phyloP scores from a whole-genome alignment of 2,113 vertebrate species.

The Forbesichthys papilliferus region DNA sequence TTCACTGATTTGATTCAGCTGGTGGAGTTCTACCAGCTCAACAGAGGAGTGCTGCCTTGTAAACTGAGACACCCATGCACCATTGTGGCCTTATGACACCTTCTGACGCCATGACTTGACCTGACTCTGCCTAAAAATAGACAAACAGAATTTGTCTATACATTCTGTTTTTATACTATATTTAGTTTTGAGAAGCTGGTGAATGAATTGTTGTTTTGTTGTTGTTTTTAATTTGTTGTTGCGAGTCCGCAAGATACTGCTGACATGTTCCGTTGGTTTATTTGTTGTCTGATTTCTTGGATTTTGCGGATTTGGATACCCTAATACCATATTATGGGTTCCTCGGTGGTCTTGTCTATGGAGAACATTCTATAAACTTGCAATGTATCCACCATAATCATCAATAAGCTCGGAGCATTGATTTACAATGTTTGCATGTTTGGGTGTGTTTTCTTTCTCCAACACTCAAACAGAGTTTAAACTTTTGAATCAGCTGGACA shows the following conservation, averaged over 20 bases:
- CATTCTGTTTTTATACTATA: constrained; percentile 12
- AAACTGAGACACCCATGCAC: constrained; percentile 98
- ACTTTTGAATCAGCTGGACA: constrained; percentile 52
- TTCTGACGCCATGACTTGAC: constrained; percentile 53
- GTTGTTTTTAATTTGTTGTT: constrained; percentile 37
- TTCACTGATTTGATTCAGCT: constrained; percentile 98
- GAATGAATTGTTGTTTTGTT: constrained; percentile 62
- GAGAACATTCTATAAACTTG: constrained; percentile 45
- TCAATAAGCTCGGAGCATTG: constrained; percentile 44
- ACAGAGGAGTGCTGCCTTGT: constrained; percentile 96
- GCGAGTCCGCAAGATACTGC: constrained; percentile 52
- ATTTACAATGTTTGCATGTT: constrained; percentile 20
- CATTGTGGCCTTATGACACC: constrained; percentile 96
- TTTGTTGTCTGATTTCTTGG: constrained; percentile 16
- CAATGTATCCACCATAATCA: constrained; percentile 35
- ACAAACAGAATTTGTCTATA: constrained; percentile 32
- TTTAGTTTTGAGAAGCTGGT: constrained; percentile 60
- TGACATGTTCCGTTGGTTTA: constrained; percentile 37
- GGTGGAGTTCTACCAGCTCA: constrained; percentile 99
- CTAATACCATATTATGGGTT: constrained; percentile 14
- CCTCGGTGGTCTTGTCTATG: not conserved
- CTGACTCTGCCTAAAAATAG: constrained; percentile 65
- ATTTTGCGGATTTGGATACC: constrained; percentile 41
- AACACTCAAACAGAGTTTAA: constrained; percentile 15
- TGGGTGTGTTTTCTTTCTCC: not conserved